Conservation (phyloP, 2,113 vertebrate genomes). For the Solea senegalensis region DNA sequence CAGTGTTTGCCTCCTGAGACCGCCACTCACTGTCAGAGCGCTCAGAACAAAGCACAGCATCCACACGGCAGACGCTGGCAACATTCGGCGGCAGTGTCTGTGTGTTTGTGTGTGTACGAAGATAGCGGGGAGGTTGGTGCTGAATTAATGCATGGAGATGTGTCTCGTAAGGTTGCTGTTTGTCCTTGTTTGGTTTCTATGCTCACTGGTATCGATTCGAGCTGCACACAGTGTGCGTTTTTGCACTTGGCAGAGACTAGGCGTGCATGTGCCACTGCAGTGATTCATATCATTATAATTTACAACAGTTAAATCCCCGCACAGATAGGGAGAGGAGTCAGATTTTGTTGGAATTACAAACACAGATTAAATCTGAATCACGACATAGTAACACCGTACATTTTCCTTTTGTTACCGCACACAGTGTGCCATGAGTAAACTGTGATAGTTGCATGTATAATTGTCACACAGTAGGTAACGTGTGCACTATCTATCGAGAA, state of each 20-base stretch:
- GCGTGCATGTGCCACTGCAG: background rate
- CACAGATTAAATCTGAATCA: background rate
- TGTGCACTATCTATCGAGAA: slow-evolving; percentile 2
- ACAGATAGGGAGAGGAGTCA: background rate
- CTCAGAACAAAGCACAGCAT: slow-evolving; percentile 70
- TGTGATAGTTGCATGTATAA: background rate
- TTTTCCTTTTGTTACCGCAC: background rate
- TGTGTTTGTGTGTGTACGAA: slow-evolving; percentile 13
- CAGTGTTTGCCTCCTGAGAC: slow-evolving; percentile 71
- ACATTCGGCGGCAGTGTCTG: slow-evolving; percentile 38
- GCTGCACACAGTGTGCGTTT: slow-evolving; percentile 2
- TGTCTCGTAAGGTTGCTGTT: slow-evolving; percentile 54
- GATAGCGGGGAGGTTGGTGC: slow-evolving; percentile 5
- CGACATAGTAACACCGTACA: background rate
- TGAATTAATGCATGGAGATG: slow-evolving; percentile 40
- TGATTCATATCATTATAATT: slow-evolving; percentile 15
- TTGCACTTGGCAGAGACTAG: slow-evolving; percentile 4
- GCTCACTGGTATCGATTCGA: slow-evolving; percentile 43
- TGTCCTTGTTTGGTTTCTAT: slow-evolving; percentile 48
- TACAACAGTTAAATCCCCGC: slow-evolving; percentile 7
- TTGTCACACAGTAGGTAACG: background rate
- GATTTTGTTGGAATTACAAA: background rate
- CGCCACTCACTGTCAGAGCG: slow-evolving; percentile 72
- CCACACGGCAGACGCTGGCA: slow-evolving; percentile 61
- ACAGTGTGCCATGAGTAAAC: background rate